Percentiles rank a stretch among this genome's conserved stretches.
These are phyloP conservation scores for Xenopus borealis DNA, from an alignment of 2,113 vertebrate genomes.

Conservation along the genomic window DNA sequence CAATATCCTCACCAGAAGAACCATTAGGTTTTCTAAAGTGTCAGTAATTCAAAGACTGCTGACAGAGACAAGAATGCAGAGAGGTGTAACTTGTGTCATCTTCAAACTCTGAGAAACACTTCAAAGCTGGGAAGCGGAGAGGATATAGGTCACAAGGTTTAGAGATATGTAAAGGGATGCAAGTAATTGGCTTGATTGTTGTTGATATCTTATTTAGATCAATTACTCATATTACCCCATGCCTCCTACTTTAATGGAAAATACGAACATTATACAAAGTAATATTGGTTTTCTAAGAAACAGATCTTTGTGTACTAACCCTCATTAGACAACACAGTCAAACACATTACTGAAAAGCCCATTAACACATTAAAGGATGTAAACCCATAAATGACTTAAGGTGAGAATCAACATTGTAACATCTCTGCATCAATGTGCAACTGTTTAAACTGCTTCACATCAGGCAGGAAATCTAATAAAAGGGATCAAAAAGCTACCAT, in stretches of 20 bases:
- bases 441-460: not conserved
- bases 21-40: conserved; percentile 50
- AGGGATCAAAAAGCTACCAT: not conserved
- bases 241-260: not conserved
- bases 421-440: not conserved
- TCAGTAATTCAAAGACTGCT: conserved; percentile 62
- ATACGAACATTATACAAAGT: not conserved
- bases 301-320: not conserved
- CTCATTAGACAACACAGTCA: no score
- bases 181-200: not conserved
- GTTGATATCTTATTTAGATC: not conserved
- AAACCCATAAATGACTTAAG: not conserved
- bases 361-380: conserved; percentile 14
- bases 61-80: conserved; percentile 58
- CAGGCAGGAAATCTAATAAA: not conserved
- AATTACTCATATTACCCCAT: not conserved
- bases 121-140: conserved; percentile 56
- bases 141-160: not conserved
- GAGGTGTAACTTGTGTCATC: conserved; percentile 58
- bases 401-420: not conserved
- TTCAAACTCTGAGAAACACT: conserved; percentile 53
- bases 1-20: conserved; percentile 51
- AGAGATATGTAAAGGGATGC: conserved; percentile 16
- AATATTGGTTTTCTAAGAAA: not conserved
- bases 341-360: not conserved